Conservation (phyloP, 2,797 vertebrate species). For the Chaetophractus vellerosus region DNA sequence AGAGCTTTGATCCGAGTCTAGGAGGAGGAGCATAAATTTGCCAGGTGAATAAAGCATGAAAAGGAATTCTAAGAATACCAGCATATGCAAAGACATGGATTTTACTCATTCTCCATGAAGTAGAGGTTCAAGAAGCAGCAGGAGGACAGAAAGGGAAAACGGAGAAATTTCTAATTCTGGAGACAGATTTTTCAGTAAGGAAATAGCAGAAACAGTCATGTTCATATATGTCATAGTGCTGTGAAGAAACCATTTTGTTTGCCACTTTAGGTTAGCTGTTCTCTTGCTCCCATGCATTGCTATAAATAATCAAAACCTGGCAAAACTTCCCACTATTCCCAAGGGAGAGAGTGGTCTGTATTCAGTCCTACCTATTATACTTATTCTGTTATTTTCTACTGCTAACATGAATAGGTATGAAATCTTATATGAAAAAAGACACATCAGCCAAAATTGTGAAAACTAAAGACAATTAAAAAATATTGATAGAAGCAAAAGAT, state of each 20-base stretch:
- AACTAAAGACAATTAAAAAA: background rate
- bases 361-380: slow-evolving; percentile 2
- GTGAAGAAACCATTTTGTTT: slow-evolving; percentile 13
- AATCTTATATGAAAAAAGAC: slow-evolving; percentile 65
- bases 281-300: background rate
- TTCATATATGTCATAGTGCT: background rate
- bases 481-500: too few species aligned
- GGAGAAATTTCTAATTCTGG: background rate
- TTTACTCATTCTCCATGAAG: background rate
- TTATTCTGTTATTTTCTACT: slow-evolving; percentile 71
- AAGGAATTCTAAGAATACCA: background rate
- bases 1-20: background rate
- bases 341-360: slow-evolving; percentile 24
- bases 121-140: background rate
- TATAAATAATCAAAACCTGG: slow-evolving; percentile 50
- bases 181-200: slow-evolving; percentile 30
- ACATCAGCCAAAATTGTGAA: slow-evolving; percentile 1
- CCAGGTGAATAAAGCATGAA: background rate
- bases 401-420: slow-evolving; percentile 74
- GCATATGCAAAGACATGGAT: background rate
- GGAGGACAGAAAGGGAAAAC: background rate
- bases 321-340: slow-evolving; percentile 41
- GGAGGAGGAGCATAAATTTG: background rate
- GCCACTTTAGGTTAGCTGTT: background rate
- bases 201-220: background rate